phyloP scores from a whole-genome alignment of 2,888 invertebrate species.

The Eilema caniola region DNA sequence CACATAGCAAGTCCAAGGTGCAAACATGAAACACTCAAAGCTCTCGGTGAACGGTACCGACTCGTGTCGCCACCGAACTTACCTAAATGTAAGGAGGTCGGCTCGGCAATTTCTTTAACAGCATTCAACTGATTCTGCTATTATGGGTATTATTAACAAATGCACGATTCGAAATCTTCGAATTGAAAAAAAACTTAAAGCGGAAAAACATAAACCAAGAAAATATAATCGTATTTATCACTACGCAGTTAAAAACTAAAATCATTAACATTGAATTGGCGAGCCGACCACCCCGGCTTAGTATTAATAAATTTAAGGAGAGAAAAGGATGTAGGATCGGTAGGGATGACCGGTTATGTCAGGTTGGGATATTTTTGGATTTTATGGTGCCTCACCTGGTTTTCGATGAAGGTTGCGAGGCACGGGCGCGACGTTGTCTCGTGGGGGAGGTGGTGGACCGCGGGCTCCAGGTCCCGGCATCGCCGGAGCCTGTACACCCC shows the following conservation, averaged over 20 bases:
- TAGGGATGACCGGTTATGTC: conserved; percentile 13
- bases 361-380: conserved; percentile 23
- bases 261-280: conserved; percentile 42
- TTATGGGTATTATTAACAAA: background rate
- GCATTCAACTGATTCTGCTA: conserved; percentile 11
- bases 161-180: conserved; percentile 1
- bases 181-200: background rate
- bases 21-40: conserved; percentile 88
- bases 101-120: conserved; percentile 49
- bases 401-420: conserved; percentile 81
- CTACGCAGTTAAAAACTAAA: conserved; percentile 13
- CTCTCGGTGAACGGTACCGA: conserved; percentile 83
- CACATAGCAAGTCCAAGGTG: conserved; percentile 88
- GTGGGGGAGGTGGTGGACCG: conserved; percentile 50
- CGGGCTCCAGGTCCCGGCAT: conserved; percentile 59
- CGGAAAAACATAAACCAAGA: conserved; percentile 20
- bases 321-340: conserved; percentile 29
- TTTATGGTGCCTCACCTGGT: conserved; percentile 72
- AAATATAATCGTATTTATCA: conserved; percentile 27
- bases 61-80: conserved; percentile 78
- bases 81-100: conserved; percentile 69
- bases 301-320: conserved; percentile 41
- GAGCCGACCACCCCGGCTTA: conserved; percentile 57
- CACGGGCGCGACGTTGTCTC: conserved; percentile 54
- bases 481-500: conserved; percentile 56